Conservation (phyloP, 2,113 vertebrate genomes). For the Leucoraja erinaceus region DNA sequence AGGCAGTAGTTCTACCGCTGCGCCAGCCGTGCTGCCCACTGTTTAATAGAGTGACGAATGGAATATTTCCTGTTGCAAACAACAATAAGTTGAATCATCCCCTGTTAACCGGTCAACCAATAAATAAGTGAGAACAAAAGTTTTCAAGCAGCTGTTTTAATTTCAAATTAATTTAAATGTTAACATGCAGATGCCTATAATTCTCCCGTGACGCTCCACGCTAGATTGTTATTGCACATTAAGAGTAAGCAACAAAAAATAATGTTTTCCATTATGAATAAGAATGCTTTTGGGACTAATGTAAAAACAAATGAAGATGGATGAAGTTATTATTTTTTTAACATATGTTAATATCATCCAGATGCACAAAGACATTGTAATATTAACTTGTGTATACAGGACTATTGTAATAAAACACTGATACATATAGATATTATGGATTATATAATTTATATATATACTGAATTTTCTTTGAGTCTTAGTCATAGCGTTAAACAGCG, state of each 20-base stretch:
- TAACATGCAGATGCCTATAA: no score
- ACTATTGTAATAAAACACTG: background rate
- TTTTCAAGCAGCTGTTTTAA: background rate
- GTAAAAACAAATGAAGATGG: conserved; percentile 45
- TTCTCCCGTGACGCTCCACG: background rate
- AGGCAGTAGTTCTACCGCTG: no score
- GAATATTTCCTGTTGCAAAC: no score
- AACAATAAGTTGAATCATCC: background rate
- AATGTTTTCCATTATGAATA: background rate
- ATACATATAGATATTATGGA: background rate
- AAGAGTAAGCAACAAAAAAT: background rate
- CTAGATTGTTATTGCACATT: background rate
- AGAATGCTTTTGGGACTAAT: background rate
- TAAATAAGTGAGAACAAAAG: background rate
- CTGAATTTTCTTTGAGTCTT: no score
- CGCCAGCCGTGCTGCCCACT: no score
- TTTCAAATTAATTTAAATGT: conserved; percentile 13
- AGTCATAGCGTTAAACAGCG: no score
- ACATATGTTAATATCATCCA: conserved; percentile 45
- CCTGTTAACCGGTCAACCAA: background rate
- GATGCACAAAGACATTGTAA: conserved; percentile 44
- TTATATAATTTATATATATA: no score
- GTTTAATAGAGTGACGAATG: no score
- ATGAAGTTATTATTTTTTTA: conserved; percentile 42
- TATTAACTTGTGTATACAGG: conserved; percentile 40